Evolutionary conservation across 2,888 invertebrate species (phyloP), one percentile per base, ranked within the genome.

Genomic region (Dicroscelio sp.): DNA sequence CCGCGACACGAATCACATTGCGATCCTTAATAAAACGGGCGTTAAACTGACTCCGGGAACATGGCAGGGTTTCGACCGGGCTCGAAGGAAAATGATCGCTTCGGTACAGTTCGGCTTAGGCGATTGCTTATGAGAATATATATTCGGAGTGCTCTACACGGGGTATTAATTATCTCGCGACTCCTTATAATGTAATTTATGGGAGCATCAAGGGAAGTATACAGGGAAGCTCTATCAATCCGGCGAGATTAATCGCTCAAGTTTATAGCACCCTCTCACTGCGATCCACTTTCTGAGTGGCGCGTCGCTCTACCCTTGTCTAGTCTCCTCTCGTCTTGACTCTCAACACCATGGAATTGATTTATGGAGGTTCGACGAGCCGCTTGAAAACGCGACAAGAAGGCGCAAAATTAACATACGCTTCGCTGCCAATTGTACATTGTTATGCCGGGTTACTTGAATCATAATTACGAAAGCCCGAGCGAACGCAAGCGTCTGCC

Each of bases 101-200:
- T 12, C 58, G 31, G 43, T 69, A 88, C 83, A 88, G 58, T 87
- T 60, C 25, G 23, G 79, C 84, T 86, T 65, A 69, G 75, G 86
- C 31, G 79, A 84, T 83, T 86, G 69, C 79, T 88, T 90, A 91
- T 88, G 76, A 88, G 87, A 90, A 88, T 88, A 88, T 82, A 90
- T 65, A 88, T 38, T n/a, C 91, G 65, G 73, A 82, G 88, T 88
- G 82, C 88, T 88, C 80, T 92, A 84, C 90, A 93, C 91, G 86
- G 92, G 89, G 93, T 95, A 96, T 96, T 96, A 96, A 96, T 96
- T 96, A 95, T 94, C 93, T 92, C 93, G 93, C 79, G 93, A 91
- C 95, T 95, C 95, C 95, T 95, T 95, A 94, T 95, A 94, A 94
- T 92, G 93, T 96, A 96, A 96, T 96, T 96, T 96, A 96, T 96